Conservation (phyloP, 2,888 invertebrate genomes). For the Platycnemis pennipes region DNA sequence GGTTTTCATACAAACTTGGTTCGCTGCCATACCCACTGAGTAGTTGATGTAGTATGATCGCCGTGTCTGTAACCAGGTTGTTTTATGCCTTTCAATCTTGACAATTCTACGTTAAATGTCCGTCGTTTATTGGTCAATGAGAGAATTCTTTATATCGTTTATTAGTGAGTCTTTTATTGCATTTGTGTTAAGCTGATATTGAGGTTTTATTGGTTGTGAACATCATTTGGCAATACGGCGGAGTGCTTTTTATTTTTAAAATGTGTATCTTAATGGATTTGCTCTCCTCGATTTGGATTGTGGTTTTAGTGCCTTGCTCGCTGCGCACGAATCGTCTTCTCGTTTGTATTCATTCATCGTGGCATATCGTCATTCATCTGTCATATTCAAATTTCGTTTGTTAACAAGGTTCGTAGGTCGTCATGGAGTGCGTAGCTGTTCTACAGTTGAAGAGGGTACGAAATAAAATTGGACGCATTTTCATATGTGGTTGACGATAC, state of each 20-base stretch:
- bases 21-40: background rate
- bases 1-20: background rate
- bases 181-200: background rate
- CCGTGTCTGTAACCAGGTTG: background rate
- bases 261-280: background rate
- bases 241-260: background rate
- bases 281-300: background rate
- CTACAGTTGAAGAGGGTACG: background rate
- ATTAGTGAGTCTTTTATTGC: background rate
- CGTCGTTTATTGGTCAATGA: background rate
- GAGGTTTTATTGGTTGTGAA: background rate
- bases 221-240: background rate
- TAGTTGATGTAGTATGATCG: background rate
- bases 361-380: background rate
- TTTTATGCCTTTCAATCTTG: background rate
- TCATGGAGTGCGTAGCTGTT: background rate
- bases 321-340: background rate
- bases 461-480: too few relatives aligned
- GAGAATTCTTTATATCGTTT: background rate
- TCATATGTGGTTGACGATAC: too few relatives aligned
- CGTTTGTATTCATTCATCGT: background rate
- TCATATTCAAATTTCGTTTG: background rate
- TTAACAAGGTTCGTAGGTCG: background rate
- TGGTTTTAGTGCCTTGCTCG: background rate
- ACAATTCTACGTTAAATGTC: background rate